These are phyloP conservation scores for Paelopatides confundens DNA, from an alignment of 53 echinoderm and acorn worm species.

Conservation along the genomic window DNA sequence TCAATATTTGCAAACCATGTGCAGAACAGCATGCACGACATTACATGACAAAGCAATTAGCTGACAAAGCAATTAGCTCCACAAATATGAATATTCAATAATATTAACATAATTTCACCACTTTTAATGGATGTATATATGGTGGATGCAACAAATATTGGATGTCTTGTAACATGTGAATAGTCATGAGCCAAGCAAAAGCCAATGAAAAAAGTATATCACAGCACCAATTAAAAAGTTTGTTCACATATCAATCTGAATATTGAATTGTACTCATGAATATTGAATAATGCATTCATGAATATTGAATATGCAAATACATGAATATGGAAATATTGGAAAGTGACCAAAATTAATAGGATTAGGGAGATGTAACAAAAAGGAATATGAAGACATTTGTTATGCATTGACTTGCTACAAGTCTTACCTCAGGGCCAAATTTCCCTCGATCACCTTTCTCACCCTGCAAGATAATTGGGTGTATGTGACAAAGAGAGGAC, in stretches of 20 bases:
- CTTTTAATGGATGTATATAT: neutral
- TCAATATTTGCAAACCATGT: neutral
- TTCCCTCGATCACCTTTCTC: slow-evolving; percentile 35
- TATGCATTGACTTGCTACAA: neutral
- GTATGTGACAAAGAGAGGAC: slow-evolving; percentile 10
- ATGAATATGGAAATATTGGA: neutral
- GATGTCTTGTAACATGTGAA: neutral
- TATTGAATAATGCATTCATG: too few relatives aligned
- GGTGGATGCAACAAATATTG: neutral
- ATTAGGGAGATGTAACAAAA: neutral
- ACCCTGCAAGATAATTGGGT: slow-evolving; percentile 43
- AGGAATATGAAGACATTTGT: neutral
- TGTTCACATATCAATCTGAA: neutral
- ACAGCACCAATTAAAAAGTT: too few relatives aligned
- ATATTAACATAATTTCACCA: neutral
- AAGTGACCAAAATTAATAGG: slow-evolving; percentile 29
- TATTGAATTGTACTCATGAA: too few relatives aligned
- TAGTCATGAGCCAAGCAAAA: too few relatives aligned
- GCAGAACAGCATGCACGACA: neutral
- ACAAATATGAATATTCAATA: neutral
- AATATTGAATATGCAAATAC: neutral
- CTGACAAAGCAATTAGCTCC: neutral
- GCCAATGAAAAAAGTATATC: too few relatives aligned
- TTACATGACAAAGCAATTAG: too few relatives aligned
- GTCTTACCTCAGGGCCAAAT: slow-evolving; percentile 39